phyloP scores from a whole-genome alignment of 2,113 vertebrate species.

The Ceuthmochares aereus region DNA sequence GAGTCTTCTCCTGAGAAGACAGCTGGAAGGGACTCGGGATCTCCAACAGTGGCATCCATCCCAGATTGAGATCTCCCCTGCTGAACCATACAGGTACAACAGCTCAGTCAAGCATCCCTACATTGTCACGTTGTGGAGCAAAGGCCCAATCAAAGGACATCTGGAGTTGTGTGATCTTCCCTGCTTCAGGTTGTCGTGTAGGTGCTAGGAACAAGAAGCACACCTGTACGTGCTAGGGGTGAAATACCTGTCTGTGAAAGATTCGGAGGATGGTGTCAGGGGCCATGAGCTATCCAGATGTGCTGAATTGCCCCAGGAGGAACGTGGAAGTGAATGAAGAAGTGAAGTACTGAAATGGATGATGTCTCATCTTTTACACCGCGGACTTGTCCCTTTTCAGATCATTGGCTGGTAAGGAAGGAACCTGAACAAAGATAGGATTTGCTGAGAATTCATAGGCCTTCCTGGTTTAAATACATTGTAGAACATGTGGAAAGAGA shows the following conservation, averaged over 20 bases:
- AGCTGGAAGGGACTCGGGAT: not conserved
- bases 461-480: not conserved
- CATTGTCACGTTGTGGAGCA: not conserved
- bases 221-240: not conserved
- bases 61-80: not conserved
- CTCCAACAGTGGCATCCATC: not conserved
- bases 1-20: not conserved
- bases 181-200: not conserved
- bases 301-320: not conserved
- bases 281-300: not conserved
- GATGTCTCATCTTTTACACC: not conserved
- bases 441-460: not conserved
- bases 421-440: not conserved
- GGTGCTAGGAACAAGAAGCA: not conserved
- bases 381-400: not conserved
- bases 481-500: not conserved
- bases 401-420: not conserved
- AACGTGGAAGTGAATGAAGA: not conserved
- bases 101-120: not conserved
- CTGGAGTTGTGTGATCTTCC: not conserved
- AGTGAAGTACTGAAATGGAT: not conserved
- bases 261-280: not conserved
- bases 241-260: not conserved
- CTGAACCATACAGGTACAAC: not conserved
- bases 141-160: accelerated